Percentiles rank a stretch among this genome's conserved stretches.
Evolutionary conservation across 2,113 vertebrate species (phyloP).

Genomic region (Cynocephalus volans): DNA sequence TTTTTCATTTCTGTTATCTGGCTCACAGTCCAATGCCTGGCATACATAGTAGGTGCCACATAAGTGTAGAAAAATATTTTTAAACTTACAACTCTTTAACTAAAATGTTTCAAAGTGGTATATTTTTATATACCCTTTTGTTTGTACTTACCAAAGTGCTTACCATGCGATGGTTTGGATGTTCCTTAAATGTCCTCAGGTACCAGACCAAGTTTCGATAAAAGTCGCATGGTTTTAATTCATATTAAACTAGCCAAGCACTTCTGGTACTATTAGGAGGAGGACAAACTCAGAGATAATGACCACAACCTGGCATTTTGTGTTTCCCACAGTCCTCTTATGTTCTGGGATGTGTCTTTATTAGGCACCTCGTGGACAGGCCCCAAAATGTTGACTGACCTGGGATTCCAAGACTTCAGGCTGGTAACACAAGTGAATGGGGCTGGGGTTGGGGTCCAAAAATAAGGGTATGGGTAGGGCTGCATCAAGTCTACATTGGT

Average conservation of each 20-base stretch:
- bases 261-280: neutral
- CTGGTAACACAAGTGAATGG: neutral
- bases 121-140: neutral
- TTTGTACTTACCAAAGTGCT: neutral
- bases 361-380: neutral
- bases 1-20: conserved; percentile 4
- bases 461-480: neutral
- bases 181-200: neutral
- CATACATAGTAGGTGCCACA: neutral
- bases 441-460: neutral
- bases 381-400: neutral
- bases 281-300: neutral
- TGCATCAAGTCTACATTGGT: neutral
- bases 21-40: neutral
- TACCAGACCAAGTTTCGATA: neutral
- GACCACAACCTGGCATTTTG: neutral
- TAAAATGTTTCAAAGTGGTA: neutral
- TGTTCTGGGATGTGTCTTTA: neutral
- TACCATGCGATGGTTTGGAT: conserved; percentile 23
- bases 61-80: conserved; percentile 12
- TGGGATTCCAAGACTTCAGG: neutral
- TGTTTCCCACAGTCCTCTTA: neutral
- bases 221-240: no score
- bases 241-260: neutral
- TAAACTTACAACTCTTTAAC: neutral